Evolutionary conservation across 1,140 invertebrate genomes (phyloP).

Genomic region (Lordiphosa collinella): DNA sequence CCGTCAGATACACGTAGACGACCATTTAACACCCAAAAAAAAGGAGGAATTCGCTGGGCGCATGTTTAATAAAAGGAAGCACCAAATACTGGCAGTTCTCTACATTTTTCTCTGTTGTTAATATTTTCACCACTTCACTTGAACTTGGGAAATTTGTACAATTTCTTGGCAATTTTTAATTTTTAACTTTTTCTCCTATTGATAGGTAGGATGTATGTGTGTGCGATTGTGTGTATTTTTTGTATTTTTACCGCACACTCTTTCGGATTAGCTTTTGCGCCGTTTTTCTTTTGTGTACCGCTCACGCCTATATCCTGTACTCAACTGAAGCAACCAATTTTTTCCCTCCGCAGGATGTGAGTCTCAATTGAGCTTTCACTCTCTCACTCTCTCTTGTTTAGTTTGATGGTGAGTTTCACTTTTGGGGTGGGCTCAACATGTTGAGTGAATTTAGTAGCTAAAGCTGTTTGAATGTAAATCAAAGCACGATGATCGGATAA

Average conservation of each 20-base stretch:
- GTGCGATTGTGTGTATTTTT: constrained; percentile 4
- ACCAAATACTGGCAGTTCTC: constrained; percentile 2
- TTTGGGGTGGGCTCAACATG: constrained; percentile 6
- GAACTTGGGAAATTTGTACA: neutral
- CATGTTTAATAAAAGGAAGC: neutral
- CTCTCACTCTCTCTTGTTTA: neutral
- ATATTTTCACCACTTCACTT: neutral
- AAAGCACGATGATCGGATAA: no score
- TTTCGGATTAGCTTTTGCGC: neutral
- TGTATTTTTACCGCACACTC: constrained; percentile 28
- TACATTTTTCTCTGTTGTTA: neutral
- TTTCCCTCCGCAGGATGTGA: constrained; percentile 43
- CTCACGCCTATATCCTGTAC: constrained; percentile 70
- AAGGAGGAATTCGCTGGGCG: constrained; percentile 29
- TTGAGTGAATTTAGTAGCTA: neutral
- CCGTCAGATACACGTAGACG: constrained; percentile 71
- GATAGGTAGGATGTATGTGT: constrained; percentile 18
- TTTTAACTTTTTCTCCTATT: constrained; percentile 27
- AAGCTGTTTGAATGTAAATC: constrained; percentile 2
- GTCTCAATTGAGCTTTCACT: neutral
- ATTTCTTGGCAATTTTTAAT: constrained; percentile 21
- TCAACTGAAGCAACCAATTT: constrained; percentile 53
- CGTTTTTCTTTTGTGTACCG: constrained; percentile 19
- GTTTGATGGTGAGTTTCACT: neutral
- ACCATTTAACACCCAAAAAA: constrained; percentile 77